These are phyloP conservation scores for Clytia hemisphaerica DNA, from an alignment of 30 jellyfish, hydroid and myxozoan species.

Conservation along the genomic window DNA sequence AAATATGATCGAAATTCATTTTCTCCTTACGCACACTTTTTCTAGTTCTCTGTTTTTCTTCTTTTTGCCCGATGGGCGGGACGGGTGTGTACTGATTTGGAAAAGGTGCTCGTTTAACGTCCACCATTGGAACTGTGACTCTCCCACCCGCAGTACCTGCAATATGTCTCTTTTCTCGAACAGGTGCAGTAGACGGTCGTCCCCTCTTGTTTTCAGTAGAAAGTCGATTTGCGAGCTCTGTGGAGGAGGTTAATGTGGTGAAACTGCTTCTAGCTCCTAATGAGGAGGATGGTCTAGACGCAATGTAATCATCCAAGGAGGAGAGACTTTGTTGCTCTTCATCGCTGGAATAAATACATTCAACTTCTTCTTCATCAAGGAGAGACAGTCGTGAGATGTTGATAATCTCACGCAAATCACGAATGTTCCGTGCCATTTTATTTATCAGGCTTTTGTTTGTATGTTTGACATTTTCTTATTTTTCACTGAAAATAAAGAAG, in stretches of 20 bases:
- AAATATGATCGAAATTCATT: conserved; percentile 37
- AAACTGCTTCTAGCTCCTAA: conserved; percentile 28
- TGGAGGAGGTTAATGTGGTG: neutral
- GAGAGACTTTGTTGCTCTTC: neutral
- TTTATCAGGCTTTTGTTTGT: too few species aligned
- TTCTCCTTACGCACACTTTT: neutral
- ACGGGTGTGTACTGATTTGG: neutral
- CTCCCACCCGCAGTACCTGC: neutral
- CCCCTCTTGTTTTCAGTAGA: too few species aligned
- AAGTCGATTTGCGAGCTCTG: too few species aligned
- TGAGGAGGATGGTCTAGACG: conserved; percentile 33
- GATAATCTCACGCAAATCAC: conserved; percentile 65
- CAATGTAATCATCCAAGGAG: neutral
- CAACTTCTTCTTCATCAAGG: conserved; percentile 10
- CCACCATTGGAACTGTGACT: neutral
- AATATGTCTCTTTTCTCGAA: neutral
- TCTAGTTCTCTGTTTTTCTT: neutral
- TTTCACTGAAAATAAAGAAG: too few species aligned
- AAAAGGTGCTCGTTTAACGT: neutral
- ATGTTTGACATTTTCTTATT: too few species aligned
- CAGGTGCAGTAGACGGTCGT: neutral
- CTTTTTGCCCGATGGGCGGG: neutral
- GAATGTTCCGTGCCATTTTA: conserved; percentile 57
- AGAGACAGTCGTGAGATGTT: conserved; percentile 66
- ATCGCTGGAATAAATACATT: neutral